Evolutionary conservation across 30 jellyfish, hydroid and myxozoan genomes (phyloP), one percentile per base, ranked within the genome.

Genomic region (Hydractinia echinata): DNA sequence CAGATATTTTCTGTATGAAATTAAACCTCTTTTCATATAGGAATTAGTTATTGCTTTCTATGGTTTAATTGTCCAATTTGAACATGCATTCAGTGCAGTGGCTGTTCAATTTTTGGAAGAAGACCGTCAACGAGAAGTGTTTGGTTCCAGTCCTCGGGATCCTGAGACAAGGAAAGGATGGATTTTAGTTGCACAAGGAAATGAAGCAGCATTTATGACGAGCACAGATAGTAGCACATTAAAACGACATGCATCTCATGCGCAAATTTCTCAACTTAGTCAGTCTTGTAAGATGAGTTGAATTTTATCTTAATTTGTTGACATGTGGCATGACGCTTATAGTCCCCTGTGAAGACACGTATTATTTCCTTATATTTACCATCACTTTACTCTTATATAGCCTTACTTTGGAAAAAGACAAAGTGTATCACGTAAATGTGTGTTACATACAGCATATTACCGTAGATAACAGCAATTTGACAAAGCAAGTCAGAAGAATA

Each of bases 101-200:
- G 99, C 99, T 55, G 96, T 93, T 19, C 99, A 93, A 77, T 88
- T 93, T 78, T 76, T 93, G 51, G 99, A 93, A 79, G 99, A 93
- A 58, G 95, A 88, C 89, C 60, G 88, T 19, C 94, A 81, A 71
- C 62, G 95, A n/a, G 99, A 93, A 48, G 66, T 82, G 11, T 79
- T 80, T 11, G 96, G 99, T 51, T 55, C 94, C 86, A 84, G 99
- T 79, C 96, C 94, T 48, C 91, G 95, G 73, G 99, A 93, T 52
- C 74, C 96, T 5, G 91, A 83, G 44, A 88, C 89, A 39, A 93
- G 84, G 70, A 93, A 93, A 76, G 99, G 99, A 20, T 93, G 99
- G 99, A 93, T 93, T 30, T 66, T 93, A 55, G 99, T 93, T 54
- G 95, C 97, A 13, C 99, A 87, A 73, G 96, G 98, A 5, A 76